Base-by-base conservation (phyloP, 1,140 invertebrate genomes). In the Bombus soroeensis region DNA sequence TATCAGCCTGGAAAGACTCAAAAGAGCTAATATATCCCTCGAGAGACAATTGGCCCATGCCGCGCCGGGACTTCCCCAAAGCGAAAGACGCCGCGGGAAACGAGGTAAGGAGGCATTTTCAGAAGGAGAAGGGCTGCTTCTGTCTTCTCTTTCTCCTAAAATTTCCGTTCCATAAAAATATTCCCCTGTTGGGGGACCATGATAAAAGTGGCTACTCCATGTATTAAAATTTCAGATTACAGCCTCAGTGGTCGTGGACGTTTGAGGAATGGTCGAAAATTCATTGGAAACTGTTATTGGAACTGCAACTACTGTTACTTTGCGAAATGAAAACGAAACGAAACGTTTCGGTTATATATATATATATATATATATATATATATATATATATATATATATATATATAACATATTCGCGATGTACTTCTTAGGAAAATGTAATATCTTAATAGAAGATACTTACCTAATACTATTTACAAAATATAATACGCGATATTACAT, bases 21-120 rank as follows among this genome's bases (percentile, higher is more conserved):
- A 91, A 92, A 91, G 91, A 89, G 91, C 88, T 93, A 92, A 93
- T 93, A 93, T 92, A 92, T 93, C 91, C 87, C 87, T 71, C 9
- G 18, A 87, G 86, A 90, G 88, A 90, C 88, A 89, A 91, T 91
- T 87, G 88, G 81, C 83, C 76, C 73, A 34, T 72, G 74, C 77
- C 85, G 64, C 68, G 77, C 71, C 85, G 64, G 53, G 66, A 76
- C 64, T 47, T 70, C 39, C 81, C 75, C 59, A 59, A 28, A 53
- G 43, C 47, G 39, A 62, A 78, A 64, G 32, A 53, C n/a, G n/a
- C 59, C 59, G 28, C 59, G 59, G 12, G 25, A 25, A 59, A 43
- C 13, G 62, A 86, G 37, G 34, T n/a, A 39, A n/a, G 57, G 25
- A 37, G 32, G 47, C 8, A n/a, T 57, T 47, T 37, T 22, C n/a